These are phyloP conservation scores for Phragmatobia fuliginosa DNA, from an alignment of 2,888 invertebrate species.

Conservation along the genomic window DNA sequence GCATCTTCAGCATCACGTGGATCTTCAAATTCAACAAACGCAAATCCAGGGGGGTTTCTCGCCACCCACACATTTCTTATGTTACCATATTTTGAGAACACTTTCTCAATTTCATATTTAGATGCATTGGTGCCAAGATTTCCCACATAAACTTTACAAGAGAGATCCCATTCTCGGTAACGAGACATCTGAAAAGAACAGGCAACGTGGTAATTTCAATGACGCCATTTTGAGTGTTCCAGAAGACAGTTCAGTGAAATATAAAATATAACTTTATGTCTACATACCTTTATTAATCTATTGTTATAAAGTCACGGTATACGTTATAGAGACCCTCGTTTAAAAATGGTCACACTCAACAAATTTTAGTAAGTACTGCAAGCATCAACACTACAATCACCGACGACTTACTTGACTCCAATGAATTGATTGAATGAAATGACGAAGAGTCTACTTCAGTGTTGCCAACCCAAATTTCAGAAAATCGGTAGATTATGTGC, in stretches of 20 bases:
- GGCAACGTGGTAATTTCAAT: conserved; percentile 42
- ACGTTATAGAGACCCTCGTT: neutral
- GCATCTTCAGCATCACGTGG: conserved; percentile 95
- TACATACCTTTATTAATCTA: neutral
- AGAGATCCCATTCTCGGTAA: conserved; percentile 92
- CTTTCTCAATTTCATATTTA: conserved; percentile 95
- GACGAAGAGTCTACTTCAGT: no score
- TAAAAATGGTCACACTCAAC: neutral
- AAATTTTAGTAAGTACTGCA: neutral
- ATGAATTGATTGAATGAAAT: no score
- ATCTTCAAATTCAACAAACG: conserved; percentile 96
- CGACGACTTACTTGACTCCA: no score
- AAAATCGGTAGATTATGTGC: no score
- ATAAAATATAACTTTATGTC: neutral
- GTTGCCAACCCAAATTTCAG: no score
- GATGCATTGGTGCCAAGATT: conserved; percentile 96
- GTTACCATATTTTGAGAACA: conserved; percentile 95
- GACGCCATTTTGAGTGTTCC: conserved; percentile 62
- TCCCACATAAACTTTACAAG: conserved; percentile 97
- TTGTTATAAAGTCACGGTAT: neutral
- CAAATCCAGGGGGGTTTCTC: conserved; percentile 96
- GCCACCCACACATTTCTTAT: conserved; percentile 98
- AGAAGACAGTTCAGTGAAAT: neutral
- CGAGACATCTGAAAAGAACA: conserved; percentile 88
- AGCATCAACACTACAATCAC: neutral